These are phyloP conservation scores for Procambarus virginalis DNA, from an alignment of 1,140 invertebrate genomes.

Conservation along the genomic window DNA sequence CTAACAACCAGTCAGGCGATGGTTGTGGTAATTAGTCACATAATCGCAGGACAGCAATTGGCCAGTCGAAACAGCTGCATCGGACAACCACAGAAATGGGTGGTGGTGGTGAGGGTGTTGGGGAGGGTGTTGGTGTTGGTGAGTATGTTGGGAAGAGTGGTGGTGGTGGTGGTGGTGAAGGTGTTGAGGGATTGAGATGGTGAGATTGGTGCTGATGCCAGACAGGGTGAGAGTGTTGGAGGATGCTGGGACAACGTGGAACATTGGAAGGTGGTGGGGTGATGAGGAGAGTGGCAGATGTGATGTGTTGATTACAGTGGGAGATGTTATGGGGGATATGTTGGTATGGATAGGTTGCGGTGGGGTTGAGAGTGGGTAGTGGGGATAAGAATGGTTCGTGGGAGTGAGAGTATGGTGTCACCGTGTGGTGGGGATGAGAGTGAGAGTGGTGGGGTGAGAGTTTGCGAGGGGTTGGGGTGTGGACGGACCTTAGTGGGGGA, in stretches of 20 bases:
- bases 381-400: not conserved
- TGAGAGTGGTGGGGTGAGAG: not conserved
- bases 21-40: slow-evolving; percentile 29
- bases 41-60: slow-evolving; percentile 35
- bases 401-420: not conserved
- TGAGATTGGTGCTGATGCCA: too few species aligned
- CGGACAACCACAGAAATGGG: slow-evolving; percentile 15
- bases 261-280: too few species aligned
- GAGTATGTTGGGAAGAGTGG: not conserved
- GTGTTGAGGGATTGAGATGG: too few species aligned
- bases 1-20: slow-evolving; percentile 29
- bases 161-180: not conserved
- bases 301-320: too few species aligned
- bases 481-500: too few species aligned
- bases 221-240: too few species aligned
- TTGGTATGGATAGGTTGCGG: too few species aligned
- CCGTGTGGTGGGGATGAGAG: not conserved
- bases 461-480: too few species aligned
- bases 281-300: too few species aligned
- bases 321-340: too few species aligned
- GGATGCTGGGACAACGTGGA: too few species aligned
- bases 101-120: not conserved
- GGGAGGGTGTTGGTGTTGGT: not conserved
- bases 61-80: slow-evolving; percentile 18
- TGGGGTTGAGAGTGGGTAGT: too few species aligned